phyloP scores from a whole-genome alignment of 2,113 vertebrate species.

The Brienomyrus longianalis region DNA sequence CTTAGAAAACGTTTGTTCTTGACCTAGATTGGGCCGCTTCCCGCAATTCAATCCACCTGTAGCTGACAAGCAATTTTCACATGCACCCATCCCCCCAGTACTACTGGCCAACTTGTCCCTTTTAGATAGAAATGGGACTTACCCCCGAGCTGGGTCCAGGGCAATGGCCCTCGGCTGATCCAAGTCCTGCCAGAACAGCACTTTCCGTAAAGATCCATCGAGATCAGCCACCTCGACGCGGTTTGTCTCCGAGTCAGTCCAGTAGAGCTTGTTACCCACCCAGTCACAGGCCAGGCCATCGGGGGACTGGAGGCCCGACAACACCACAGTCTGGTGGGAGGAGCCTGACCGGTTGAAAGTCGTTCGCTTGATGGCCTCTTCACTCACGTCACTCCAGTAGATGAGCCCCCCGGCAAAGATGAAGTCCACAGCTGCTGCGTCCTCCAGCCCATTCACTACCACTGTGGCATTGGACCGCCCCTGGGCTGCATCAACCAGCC shows the following conservation, averaged over 20 bases:
- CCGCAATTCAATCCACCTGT: slow-evolving; percentile 30
- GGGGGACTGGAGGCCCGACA: slow-evolving; percentile 84
- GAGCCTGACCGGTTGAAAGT: slow-evolving; percentile 71
- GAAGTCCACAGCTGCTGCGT: slow-evolving; percentile 93
- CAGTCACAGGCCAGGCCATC: slow-evolving; percentile 96
- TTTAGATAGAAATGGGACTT: slow-evolving; percentile 49
- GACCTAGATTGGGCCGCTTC: not conserved
- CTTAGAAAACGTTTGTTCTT: slow-evolving; percentile 22
- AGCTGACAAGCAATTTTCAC: not conserved
- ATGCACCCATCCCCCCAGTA: not conserved
- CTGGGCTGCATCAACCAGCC: slow-evolving; percentile 79
- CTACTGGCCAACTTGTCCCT: slow-evolving; percentile 9
- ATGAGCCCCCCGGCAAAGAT: slow-evolving; percentile 76
- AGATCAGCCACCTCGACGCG: slow-evolving; percentile 91
- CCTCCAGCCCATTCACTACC: slow-evolving; percentile 86
- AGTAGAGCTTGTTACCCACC: slow-evolving; percentile 90
- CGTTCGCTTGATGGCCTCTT: slow-evolving; percentile 91
- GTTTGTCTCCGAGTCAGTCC: slow-evolving; percentile 97
- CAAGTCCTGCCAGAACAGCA: slow-evolving; percentile 95
- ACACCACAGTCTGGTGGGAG: slow-evolving; percentile 68
- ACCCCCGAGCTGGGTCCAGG: slow-evolving; percentile 89
- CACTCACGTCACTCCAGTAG: slow-evolving; percentile 97
- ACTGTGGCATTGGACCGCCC: slow-evolving; percentile 81
- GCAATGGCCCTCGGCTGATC: slow-evolving; percentile 94
- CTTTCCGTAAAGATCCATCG: slow-evolving; percentile 82